These are phyloP conservation scores for Camelus dromedarius DNA, from an alignment of 2,113 vertebrate species.

Conservation along the genomic window DNA sequence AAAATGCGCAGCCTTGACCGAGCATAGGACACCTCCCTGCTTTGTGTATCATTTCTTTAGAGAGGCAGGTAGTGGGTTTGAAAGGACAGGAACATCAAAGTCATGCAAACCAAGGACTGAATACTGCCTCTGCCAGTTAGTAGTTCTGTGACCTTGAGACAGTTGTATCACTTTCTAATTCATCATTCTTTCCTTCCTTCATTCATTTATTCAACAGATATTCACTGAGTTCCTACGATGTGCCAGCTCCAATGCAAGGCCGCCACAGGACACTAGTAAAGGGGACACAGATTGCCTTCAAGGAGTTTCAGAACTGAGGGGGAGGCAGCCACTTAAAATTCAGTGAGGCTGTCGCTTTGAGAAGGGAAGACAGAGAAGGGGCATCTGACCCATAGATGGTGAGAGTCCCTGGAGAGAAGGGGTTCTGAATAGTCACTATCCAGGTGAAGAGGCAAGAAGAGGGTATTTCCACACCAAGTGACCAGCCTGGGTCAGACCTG, in stretches of 20 bases:
- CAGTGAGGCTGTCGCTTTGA: accelerated
- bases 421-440: neutral
- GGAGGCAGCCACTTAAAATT: neutral
- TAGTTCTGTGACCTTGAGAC: neutral
- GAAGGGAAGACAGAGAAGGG: neutral
- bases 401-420: neutral
- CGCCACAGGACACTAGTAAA: neutral
- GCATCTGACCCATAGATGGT: neutral
- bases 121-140: neutral
- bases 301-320: neutral
- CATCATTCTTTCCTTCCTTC: neutral
- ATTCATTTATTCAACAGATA: conserved; percentile 5
- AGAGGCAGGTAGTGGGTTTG: neutral
- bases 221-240: neutral
- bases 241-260: neutral
- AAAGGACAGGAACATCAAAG: neutral
- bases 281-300: neutral
- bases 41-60: conserved; percentile 65
- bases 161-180: neutral
- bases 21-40: conserved; percentile 51
- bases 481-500: neutral
- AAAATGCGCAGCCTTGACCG: conserved; percentile 76
- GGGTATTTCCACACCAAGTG: neutral
- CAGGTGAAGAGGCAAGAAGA: neutral
- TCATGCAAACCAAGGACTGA: neutral